Conservation (phyloP, 2,797 vertebrate species). For the Crenichthys baileyi region DNA sequence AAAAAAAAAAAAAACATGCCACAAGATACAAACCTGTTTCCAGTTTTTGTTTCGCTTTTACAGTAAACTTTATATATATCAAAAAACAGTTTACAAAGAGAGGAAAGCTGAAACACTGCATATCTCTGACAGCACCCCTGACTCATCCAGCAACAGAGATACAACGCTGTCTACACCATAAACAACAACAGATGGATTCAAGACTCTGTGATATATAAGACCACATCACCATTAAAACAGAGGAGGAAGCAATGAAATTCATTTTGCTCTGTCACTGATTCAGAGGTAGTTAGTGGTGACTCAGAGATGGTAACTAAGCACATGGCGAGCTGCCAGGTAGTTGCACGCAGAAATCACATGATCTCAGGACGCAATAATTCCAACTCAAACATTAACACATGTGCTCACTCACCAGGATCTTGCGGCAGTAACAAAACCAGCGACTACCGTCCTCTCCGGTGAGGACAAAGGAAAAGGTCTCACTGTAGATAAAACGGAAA, state of each 20-base stretch:
- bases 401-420: constrained; percentile 90
- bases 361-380: constrained; percentile 66
- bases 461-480: constrained; percentile 98
- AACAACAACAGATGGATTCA: background rate
- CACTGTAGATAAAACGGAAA: constrained; percentile 76
- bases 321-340: constrained; percentile 51
- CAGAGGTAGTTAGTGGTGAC: constrained; percentile 55
- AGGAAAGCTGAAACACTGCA: constrained; percentile 20
- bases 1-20: background rate
- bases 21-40: background rate
- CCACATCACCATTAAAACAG: constrained; percentile 3
- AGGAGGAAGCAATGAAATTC: constrained; percentile 49
- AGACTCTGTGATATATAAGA: background rate
- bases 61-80: background rate
- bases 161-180: constrained; percentile 5
- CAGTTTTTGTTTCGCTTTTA: background rate
- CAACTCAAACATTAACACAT: constrained; percentile 32
- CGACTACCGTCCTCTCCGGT: constrained; percentile 97
- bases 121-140: constrained; percentile 12
- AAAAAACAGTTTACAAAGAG: background rate
- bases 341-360: constrained; percentile 29
- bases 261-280: constrained; percentile 58
- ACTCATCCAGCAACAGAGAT: constrained; percentile 6
- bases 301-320: constrained; percentile 64
- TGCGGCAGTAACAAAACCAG: constrained; percentile 98